phyloP scores from a whole-genome alignment of 2,797 vertebrate species.

The Danio albolineatus region DNA sequence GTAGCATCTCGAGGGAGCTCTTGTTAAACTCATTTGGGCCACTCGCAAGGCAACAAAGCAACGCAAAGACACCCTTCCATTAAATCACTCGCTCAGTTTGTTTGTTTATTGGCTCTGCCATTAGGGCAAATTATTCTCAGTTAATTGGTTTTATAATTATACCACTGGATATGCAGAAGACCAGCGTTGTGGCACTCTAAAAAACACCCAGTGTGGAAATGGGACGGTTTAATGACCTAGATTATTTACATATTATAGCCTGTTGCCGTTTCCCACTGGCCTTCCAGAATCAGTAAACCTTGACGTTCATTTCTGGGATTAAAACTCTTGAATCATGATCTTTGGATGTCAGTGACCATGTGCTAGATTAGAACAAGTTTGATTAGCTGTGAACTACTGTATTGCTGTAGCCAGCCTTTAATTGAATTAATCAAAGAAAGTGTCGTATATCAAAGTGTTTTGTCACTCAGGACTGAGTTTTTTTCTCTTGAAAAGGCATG shows the following conservation, averaged over 20 bases:
- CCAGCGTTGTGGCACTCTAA: slow-evolving; percentile 46
- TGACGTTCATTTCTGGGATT: not conserved
- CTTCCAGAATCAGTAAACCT: not conserved
- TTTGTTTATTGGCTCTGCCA: slow-evolving; percentile 70
- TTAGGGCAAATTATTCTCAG: slow-evolving; percentile 72
- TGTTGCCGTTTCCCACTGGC: slow-evolving; percentile 26
- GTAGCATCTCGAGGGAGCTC: slow-evolving; percentile 64
- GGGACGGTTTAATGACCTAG: slow-evolving; percentile 39
- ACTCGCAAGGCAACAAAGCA: slow-evolving; percentile 59
- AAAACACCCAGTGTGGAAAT: slow-evolving; percentile 44
- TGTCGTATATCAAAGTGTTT: not conserved
- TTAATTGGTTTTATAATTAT: slow-evolving; percentile 72
- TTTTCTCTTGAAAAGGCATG: slow-evolving; percentile 13
- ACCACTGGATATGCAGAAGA: slow-evolving; percentile 60
- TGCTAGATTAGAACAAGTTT: not conserved
- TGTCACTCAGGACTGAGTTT: not conserved
- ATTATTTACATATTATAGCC: slow-evolving; percentile 48
- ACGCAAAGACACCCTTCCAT: slow-evolving; percentile 63
- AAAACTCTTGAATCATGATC: not conserved
- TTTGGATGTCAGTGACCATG: not conserved
- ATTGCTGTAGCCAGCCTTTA: not conserved
- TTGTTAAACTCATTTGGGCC: slow-evolving; percentile 68
- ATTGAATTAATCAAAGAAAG: slow-evolving; percentile 1
- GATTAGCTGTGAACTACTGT: not conserved
- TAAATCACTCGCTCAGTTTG: slow-evolving; percentile 67